phyloP scores from a whole-genome alignment of 2,797 vertebrate species.

The Rhincodon typus region DNA sequence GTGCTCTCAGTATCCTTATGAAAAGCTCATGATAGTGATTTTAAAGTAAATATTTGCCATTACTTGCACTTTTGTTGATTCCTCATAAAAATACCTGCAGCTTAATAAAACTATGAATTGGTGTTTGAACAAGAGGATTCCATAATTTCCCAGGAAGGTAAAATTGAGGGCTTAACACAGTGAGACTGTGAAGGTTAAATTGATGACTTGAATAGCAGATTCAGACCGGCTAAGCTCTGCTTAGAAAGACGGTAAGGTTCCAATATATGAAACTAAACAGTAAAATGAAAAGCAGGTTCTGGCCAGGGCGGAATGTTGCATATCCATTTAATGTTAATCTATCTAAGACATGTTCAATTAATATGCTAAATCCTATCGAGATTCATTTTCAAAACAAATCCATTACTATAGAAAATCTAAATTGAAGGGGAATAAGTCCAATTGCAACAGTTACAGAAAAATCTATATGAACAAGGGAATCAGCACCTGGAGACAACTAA shows the following conservation, averaged over 20 bases:
- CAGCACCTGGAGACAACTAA: not conserved
- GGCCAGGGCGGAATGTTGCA: not conserved
- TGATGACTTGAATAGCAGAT: not conserved
- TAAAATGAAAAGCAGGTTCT: not conserved
- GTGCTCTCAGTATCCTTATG: not conserved
- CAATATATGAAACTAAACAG: not conserved
- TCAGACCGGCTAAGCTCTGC: not conserved
- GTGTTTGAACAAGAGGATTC: not conserved
- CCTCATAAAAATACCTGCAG: not conserved
- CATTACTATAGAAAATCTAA: not conserved
- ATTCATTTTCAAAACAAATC: not conserved
- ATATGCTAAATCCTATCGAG: not conserved
- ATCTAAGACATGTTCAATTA: not conserved
- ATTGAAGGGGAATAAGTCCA: not conserved
- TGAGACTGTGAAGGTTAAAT: not conserved
- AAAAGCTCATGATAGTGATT: not conserved
- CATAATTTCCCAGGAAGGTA: not conserved
- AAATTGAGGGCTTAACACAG: not conserved
- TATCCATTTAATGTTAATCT: not conserved
- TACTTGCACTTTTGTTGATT: not conserved
- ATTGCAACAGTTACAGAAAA: not conserved
- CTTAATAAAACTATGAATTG: not conserved
- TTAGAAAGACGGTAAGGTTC: not conserved
- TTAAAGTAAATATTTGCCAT: not conserved
- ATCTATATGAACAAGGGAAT: not conserved